phyloP scores from a whole-genome alignment of 2,888 invertebrate species.

The Scaptomyza cyrtandrae region DNA sequence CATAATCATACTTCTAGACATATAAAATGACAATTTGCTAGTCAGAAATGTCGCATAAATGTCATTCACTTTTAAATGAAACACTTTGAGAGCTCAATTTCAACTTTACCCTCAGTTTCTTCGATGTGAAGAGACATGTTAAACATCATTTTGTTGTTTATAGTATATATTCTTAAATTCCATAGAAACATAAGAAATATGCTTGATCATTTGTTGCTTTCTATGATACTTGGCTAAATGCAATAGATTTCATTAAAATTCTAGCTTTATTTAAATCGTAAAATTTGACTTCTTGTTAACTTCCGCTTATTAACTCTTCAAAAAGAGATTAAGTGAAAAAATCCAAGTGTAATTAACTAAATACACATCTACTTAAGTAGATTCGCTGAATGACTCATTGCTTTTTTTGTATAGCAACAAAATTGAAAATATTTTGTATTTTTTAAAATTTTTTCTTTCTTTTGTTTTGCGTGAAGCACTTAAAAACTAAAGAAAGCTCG shows the following conservation, averaged over 20 bases:
- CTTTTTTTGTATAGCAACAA: background rate
- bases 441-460: no score
- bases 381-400: background rate
- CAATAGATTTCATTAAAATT: no score
- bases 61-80: background rate
- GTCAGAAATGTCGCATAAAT: background rate
- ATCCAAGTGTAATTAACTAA: background rate
- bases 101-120: background rate
- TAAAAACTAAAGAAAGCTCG: conserved; percentile 23
- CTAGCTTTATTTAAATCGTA: background rate
- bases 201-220: background rate
- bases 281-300: background rate
- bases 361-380: no score
- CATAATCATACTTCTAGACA: background rate
- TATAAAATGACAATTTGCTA: background rate
- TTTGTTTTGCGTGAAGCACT: conserved; percentile 3
- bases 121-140: background rate
- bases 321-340: background rate
- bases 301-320: no score
- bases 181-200: no score
- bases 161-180: no score
- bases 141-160: background rate
- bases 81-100: background rate
- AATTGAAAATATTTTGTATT: background rate
- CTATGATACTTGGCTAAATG: no score